Conservation (phyloP, 2,113 vertebrate genomes). For the Trematocara stigmaticum region DNA sequence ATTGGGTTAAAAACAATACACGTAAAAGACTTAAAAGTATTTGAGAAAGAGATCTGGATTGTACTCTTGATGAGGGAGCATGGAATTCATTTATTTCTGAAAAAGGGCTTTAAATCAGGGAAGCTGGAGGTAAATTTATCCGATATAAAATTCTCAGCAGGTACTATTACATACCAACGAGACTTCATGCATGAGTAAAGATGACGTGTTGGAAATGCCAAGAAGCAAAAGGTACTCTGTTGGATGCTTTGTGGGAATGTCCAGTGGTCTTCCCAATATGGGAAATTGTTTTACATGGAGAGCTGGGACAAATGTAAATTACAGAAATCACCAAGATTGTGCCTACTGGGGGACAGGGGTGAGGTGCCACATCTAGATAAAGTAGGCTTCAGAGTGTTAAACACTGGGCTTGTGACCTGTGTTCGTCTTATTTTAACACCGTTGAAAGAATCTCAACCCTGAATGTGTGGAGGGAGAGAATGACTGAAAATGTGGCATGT, state of each 20-base stretch:
- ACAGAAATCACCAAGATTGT: background rate
- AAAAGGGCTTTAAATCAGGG: background rate
- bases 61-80: background rate
- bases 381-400: background rate
- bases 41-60: background rate
- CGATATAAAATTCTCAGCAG: background rate
- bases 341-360: background rate
- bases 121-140: background rate
- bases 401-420: background rate
- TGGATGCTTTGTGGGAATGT: background rate
- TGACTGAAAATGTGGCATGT: background rate
- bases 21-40: background rate
- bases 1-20: background rate
- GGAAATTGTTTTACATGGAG: background rate
- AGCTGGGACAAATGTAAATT: background rate
- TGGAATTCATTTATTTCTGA: background rate
- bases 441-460: background rate
- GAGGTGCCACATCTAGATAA: background rate
- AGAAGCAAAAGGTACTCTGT: background rate
- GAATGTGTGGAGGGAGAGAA: background rate
- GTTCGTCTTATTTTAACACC: background rate
- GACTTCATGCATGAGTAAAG: background rate
- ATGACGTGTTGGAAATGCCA: background rate
- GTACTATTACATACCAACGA: background rate
- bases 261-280: background rate